Conservation (phyloP, 2,888 invertebrate genomes). For the Operophtera brumata region DNA sequence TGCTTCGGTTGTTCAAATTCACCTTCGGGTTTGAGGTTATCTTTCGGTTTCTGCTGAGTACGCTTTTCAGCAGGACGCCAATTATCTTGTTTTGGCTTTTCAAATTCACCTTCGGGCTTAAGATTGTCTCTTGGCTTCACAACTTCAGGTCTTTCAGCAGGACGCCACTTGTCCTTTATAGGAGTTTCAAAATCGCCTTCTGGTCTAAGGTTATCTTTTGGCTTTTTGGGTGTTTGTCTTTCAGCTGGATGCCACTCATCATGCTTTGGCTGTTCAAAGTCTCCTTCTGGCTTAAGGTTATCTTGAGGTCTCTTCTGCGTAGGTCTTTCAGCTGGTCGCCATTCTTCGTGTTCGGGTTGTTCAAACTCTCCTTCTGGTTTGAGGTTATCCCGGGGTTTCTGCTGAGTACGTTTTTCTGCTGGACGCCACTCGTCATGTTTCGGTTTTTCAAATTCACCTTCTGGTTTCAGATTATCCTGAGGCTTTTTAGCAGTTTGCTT, state of each 20-base stretch:
- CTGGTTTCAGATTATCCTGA: conserved; percentile 74
- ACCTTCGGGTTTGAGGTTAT: conserved; percentile 80
- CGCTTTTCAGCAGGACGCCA: conserved; percentile 57
- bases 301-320: conserved; percentile 45
- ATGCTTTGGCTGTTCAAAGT: conserved; percentile 67
- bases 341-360: conserved; percentile 60
- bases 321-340: conserved; percentile 59
- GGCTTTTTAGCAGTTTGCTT: conserved; percentile 61
- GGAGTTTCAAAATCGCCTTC: conserved; percentile 82
- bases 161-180: conserved; percentile 56
- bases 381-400: conserved; percentile 77
- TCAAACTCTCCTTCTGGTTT: conserved; percentile 81
- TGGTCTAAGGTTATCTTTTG: conserved; percentile 80
- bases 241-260: conserved; percentile 63
- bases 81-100: conserved; percentile 51
- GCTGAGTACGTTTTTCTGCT: conserved; percentile 67
- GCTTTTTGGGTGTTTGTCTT: conserved; percentile 43
- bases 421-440: conserved; percentile 68
- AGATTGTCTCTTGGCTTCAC: conserved; percentile 49
- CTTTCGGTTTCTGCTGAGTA: conserved; percentile 50
- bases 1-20: conserved; percentile 77
- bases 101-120: conserved; percentile 67
- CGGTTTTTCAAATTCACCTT: conserved; percentile 79
- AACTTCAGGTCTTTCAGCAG: conserved; percentile 58
- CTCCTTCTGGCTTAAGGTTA: conserved; percentile 70